These are phyloP conservation scores for Acanthosepion lycidas DNA, from an alignment of 2,888 invertebrate genomes.

Conservation along the genomic window DNA sequence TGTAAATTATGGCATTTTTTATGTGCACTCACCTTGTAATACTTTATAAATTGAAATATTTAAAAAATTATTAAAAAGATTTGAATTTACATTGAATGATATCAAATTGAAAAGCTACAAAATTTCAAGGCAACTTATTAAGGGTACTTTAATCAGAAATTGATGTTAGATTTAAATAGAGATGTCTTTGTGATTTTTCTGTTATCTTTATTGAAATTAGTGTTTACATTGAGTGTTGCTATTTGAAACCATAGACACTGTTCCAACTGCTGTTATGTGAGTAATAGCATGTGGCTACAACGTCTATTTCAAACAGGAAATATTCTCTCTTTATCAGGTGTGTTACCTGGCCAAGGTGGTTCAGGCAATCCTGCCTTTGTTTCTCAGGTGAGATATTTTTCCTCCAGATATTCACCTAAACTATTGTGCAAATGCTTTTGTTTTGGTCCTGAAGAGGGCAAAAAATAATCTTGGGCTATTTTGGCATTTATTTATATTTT, in stretches of 20 bases:
- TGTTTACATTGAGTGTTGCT: background rate
- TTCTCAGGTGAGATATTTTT: constrained; percentile 54
- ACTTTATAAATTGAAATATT: background rate
- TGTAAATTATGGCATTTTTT: background rate
- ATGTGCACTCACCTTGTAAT: background rate
- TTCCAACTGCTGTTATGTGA: constrained; percentile 23
- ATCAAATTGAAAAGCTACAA: background rate
- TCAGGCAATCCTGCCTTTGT: constrained; percentile 56
- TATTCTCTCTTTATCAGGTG: constrained; percentile 52
- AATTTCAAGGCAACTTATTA: background rate
- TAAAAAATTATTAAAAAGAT: background rate
- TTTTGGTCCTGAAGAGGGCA: too few relatives aligned
- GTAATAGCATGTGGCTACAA: constrained; percentile 8
- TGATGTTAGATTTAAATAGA: background rate
- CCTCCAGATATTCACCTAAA: background rate
- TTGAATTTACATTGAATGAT: background rate
- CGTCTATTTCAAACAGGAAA: constrained; percentile 38
- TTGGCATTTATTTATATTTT: too few relatives aligned
- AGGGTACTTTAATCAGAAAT: background rate
- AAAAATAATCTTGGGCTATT: too few relatives aligned
- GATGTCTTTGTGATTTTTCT: background rate
- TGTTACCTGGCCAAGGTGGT: constrained; percentile 55
- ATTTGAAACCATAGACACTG: background rate
- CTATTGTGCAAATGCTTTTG: too few relatives aligned
- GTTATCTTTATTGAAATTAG: background rate